phyloP scores from a whole-genome alignment of 2,113 vertebrate species.

The Pimephales promelas region DNA sequence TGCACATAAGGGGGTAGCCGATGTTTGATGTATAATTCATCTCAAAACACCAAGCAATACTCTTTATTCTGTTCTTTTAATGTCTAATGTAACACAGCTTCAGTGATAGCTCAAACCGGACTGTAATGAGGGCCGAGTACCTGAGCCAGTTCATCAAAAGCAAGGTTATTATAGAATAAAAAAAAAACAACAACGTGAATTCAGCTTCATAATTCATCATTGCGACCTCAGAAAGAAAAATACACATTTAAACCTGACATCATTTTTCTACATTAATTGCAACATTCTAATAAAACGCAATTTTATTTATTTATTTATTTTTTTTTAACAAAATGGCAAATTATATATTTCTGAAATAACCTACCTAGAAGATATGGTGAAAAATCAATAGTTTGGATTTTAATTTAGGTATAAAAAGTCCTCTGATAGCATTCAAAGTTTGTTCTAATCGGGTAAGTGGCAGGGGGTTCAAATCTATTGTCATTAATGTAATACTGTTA shows the following conservation, averaged over 20 bases:
- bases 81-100: conserved; percentile 68
- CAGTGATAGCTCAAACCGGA: conserved; percentile 2
- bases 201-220: not conserved
- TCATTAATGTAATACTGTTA: conserved; percentile 1
- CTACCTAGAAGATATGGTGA: not conserved
- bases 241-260: not conserved
- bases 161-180: conserved; percentile 12
- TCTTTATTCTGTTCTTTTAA: conserved; percentile 63
- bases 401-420: not conserved
- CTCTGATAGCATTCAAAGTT: not conserved
- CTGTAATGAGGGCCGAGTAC: conserved; percentile 45
- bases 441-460: not conserved
- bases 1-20: conserved; percentile 70
- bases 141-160: conserved; percentile 42
- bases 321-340: not conserved
- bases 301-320: not conserved
- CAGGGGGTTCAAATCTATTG: not conserved
- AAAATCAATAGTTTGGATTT: not conserved
- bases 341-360: not conserved
- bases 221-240: not conserved
- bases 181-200: conserved; percentile 10
- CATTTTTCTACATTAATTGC: not conserved
- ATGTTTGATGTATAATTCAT: conserved; percentile 87
- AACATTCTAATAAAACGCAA: too few relatives aligned
- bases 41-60: conserved; percentile 76